Conservation (phyloP, 2,797 vertebrate genomes). For the Molossus alvarezi region DNA sequence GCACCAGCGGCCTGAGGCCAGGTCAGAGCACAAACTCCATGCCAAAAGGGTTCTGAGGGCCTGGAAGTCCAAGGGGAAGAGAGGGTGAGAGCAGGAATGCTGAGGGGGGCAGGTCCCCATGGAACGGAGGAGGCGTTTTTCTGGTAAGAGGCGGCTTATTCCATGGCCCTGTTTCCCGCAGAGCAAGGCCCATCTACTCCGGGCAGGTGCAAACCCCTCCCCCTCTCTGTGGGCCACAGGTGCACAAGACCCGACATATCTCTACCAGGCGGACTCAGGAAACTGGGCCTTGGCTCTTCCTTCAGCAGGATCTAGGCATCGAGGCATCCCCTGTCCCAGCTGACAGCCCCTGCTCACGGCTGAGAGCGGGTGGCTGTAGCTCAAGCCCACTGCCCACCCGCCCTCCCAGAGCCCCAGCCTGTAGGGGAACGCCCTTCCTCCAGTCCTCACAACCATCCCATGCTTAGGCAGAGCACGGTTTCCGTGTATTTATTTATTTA, state of each 20-base stretch:
- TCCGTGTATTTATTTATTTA: neutral
- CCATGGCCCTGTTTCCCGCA: neutral
- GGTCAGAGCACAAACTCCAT: neutral
- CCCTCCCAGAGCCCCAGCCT: neutral
- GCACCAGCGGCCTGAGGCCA: neutral
- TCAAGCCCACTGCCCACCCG: neutral
- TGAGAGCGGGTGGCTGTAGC: neutral
- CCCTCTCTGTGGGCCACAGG: neutral
- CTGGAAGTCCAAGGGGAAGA: neutral
- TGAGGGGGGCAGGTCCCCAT: neutral
- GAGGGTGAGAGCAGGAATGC: accelerated
- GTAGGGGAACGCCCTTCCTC: neutral
- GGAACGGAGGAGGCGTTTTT: neutral
- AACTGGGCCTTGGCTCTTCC: neutral
- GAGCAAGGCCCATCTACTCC: neutral
- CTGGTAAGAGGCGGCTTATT: neutral
- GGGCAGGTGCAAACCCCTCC: neutral
- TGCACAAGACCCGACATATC: neutral
- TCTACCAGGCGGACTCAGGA: neutral
- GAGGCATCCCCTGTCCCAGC: neutral
- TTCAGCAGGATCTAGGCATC: neutral
- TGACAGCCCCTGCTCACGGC: neutral
- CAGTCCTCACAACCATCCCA: neutral
- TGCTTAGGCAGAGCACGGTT: neutral
- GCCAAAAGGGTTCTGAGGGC: neutral